Percentiles rank a stretch among this genome's conserved stretches.
Evolutionary conservation across 2,888 invertebrate genomes (phyloP).

Genomic region (Dicycla oo): DNA sequence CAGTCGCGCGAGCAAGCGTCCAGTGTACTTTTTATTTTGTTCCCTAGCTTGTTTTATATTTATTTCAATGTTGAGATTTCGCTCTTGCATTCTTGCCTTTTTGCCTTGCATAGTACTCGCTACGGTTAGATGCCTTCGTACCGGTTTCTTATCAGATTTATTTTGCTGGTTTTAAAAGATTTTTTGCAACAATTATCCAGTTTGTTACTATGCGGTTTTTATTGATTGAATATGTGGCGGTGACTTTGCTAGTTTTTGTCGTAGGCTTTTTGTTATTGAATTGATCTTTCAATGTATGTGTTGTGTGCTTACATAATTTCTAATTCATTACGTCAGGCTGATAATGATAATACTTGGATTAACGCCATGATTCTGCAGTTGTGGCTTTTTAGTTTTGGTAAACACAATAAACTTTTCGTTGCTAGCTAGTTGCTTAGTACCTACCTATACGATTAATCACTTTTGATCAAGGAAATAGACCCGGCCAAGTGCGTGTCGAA

Average conservation of each 20-base stretch:
- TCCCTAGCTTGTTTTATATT: conserved; percentile 48
- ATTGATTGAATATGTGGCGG: conserved; percentile 50
- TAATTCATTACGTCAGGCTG: conserved; percentile 3
- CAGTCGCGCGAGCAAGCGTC: conserved; percentile 21
- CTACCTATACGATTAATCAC: too few relatives aligned
- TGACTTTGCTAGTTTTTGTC: conserved; percentile 49
- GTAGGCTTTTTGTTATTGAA: conserved; percentile 43
- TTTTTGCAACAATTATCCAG: conserved; percentile 73
- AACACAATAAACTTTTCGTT: not conserved
- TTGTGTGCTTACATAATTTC: conserved; percentile 15
- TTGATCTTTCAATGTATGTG: conserved; percentile 16
- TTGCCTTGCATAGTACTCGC: conserved; percentile 62
- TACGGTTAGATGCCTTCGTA: conserved; percentile 64
- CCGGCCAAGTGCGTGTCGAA: too few relatives aligned
- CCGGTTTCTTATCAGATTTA: conserved; percentile 73
- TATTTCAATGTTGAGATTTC: conserved; percentile 49
- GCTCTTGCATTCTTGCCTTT: conserved; percentile 60
- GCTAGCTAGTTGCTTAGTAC: too few relatives aligned
- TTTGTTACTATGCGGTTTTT: conserved; percentile 63
- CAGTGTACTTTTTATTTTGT: conserved; percentile 39
- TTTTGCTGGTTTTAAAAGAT: conserved; percentile 67
- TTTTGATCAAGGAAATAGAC: not conserved
- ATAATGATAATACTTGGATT: not conserved
- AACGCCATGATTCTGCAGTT: not conserved
- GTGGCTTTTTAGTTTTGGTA: not conserved